phyloP scores from a whole-genome alignment of 2,888 invertebrate genomes.

The Brachylomia viminalis region DNA sequence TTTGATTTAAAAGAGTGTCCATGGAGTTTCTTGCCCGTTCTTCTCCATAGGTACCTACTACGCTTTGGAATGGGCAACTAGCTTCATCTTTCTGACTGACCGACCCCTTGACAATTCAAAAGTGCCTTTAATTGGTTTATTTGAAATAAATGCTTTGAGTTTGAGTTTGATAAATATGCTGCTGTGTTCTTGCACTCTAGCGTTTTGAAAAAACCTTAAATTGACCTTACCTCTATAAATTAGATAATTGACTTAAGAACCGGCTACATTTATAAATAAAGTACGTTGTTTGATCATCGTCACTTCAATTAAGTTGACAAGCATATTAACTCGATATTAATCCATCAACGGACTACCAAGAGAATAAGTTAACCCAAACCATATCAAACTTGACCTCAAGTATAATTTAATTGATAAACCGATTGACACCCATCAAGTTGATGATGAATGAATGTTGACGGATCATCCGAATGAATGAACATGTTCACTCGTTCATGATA shows the following conservation, averaged over 20 bases:
- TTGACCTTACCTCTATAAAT: background rate
- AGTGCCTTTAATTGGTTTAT: too few relatives aligned
- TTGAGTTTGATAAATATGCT: background rate
- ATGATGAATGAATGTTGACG: slow-evolving; percentile 54
- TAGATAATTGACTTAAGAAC: background rate
- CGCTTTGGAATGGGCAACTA: too few relatives aligned
- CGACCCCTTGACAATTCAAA: too few relatives aligned
- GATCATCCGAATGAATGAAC: slow-evolving; percentile 59
- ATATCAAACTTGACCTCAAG: slow-evolving; percentile 51
- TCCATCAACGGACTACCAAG: slow-evolving; percentile 27
- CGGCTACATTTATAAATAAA: slow-evolving; percentile 4
- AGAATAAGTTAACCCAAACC: slow-evolving; percentile 45
- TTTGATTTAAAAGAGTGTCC: too few relatives aligned
- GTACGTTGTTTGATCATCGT: background rate
- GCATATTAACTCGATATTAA: slow-evolving; percentile 31
- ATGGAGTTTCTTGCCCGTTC: too few relatives aligned
- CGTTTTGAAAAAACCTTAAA: too few relatives aligned
- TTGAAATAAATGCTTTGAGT: too few relatives aligned
- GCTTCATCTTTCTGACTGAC: too few relatives aligned
- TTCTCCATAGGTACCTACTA: too few relatives aligned
- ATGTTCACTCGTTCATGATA: slow-evolving; percentile 54
- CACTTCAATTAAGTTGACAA: slow-evolving; percentile 21
- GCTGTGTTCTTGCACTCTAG: background rate
- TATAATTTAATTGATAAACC: slow-evolving; percentile 53
- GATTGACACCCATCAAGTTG: slow-evolving; percentile 49